Conservation (phyloP, 2,113 vertebrate species). For the Calidris pygmaea region DNA sequence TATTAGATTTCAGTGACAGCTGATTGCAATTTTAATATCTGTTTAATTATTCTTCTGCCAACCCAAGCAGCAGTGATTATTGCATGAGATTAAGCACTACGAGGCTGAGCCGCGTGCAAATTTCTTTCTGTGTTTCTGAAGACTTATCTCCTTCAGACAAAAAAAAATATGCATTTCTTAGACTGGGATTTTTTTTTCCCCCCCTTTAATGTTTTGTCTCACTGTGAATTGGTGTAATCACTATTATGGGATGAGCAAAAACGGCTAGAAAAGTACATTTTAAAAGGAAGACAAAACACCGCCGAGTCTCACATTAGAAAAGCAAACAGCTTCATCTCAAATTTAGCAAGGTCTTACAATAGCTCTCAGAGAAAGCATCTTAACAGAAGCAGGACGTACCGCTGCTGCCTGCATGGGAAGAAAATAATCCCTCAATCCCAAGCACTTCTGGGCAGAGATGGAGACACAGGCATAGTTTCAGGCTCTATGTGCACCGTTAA, state of each 20-base stretch:
- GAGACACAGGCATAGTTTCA: neutral
- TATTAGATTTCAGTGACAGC: neutral
- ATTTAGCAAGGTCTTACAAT: neutral
- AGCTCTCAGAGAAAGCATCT: neutral
- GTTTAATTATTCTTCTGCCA: constrained; percentile 11
- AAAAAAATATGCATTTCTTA: neutral
- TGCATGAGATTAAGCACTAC: neutral
- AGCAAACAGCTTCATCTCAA: neutral
- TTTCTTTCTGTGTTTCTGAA: constrained; percentile 8
- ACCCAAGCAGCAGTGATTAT: neutral
- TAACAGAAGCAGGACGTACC: neutral
- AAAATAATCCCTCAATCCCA: neutral
- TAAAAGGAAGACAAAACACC: neutral
- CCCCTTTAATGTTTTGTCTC: neutral
- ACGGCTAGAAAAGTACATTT: neutral
- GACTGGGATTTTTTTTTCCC: neutral
- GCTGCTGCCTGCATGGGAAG: neutral
- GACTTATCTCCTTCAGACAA: constrained; percentile 7
- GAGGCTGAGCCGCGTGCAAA: neutral
- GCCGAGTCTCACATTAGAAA: neutral
- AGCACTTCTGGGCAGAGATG: neutral
- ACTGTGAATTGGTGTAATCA: neutral
- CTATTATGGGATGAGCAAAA: neutral
- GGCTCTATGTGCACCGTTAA: accelerated
- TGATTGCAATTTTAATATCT: neutral